Evolutionary conservation across 1,140 invertebrate genomes (phyloP), one percentile per base, ranked within the genome.

Genomic region (Dinothrombium tinctorium): DNA sequence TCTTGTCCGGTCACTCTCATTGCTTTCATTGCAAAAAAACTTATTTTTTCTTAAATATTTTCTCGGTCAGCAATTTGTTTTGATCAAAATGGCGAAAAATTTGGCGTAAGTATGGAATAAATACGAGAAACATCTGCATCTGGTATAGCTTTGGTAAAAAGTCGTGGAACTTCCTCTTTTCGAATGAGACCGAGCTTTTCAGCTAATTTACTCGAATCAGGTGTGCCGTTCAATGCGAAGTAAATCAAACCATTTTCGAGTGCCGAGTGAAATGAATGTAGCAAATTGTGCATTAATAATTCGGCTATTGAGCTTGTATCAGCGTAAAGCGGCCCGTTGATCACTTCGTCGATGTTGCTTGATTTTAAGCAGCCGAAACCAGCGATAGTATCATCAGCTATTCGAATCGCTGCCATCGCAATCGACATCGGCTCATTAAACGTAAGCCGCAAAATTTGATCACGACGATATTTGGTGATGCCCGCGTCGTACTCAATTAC

Each of bases 81-180:
- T n/a, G n/a, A 21, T 47, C 25, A 53, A 40, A 49, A 51, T n/a
- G 50, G 43, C 9, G 46, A 48, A 44, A 53, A 53, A 38, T 53
- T 53, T 6, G 52, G 48, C 25, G 50, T 43, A 33, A 46, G 49
- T 8, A 49, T 47, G 22, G 33, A 46, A 28, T 48, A 51, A 3
- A 53, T 40, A 33, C 46, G 45, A 17, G 29, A 19, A 17, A 43
- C 29, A 21, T 51, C 37, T 7, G 46, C 51, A 8, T 51, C 26
- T 3, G 43, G 20, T 28, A 48, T 42, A 17, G 26, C 17, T 35
- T 42, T 44, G 9, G 17, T 39, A 37, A 51, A 53, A 15, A 48
- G 37, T 22, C 52, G 23, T 3, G 48, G 48, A 23, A 47, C 40
- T 17, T 46, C 44, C 37, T 49, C 46, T 7, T 43, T 31, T 19